phyloP scores from a whole-genome alignment of 2,113 vertebrate genomes.

The Dissostichus mawsoni region DNA sequence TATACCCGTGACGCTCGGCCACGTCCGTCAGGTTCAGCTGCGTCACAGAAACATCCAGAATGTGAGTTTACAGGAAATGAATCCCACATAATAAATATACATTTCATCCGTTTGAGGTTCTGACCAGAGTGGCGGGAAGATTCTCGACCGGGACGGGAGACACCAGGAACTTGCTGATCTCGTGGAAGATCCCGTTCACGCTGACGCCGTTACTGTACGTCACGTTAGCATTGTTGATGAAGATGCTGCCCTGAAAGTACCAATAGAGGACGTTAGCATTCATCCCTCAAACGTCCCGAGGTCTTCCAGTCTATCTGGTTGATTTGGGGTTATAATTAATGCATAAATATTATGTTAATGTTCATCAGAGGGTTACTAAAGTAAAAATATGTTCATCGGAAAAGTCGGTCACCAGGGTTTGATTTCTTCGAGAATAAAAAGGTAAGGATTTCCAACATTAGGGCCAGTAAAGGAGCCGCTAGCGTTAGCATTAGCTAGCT shows the following conservation, averaged over 20 bases:
- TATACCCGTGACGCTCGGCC: conserved; percentile 85
- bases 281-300: not conserved
- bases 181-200: conserved; percentile 90
- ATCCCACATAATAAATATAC: too few relatives aligned
- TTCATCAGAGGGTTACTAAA: too few relatives aligned
- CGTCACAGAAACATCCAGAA: not conserved
- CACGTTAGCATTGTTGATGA: conserved; percentile 86
- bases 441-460: too few relatives aligned
- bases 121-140: not conserved
- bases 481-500: too few relatives aligned
- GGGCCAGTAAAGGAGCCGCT: too few relatives aligned
- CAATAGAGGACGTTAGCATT: not conserved
- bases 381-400: too few relatives aligned
- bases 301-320: too few relatives aligned
- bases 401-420: too few relatives aligned
- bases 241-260: conserved; percentile 79
- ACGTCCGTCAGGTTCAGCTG: conserved; percentile 87
- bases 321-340: too few relatives aligned
- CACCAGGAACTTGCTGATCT: conserved; percentile 87
- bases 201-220: conserved; percentile 82
- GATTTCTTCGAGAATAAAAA: too few relatives aligned
- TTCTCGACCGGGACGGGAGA: conserved; percentile 74
- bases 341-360: too few relatives aligned
- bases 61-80: too few relatives aligned
- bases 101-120: not conserved